These are phyloP conservation scores for Toxonevra muliebris DNA, from an alignment of 2,888 invertebrate species.

Conservation along the genomic window DNA sequence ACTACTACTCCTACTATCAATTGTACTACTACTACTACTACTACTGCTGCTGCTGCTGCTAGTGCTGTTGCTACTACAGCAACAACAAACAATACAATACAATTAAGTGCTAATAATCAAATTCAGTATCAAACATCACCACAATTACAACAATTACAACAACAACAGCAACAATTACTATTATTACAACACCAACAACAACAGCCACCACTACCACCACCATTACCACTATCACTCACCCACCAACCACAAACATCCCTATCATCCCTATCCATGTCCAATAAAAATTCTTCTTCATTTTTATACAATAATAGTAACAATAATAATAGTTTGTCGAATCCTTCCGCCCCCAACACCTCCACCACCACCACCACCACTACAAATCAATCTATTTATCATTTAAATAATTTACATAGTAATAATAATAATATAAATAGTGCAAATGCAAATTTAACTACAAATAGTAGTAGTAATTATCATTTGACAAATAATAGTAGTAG, in stretches of 20 bases:
- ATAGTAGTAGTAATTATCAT: constrained; percentile 29
- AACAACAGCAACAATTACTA: constrained; percentile 58
- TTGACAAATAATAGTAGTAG: constrained; percentile 40
- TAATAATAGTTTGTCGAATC: constrained; percentile 13
- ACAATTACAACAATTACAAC: constrained; percentile 53
- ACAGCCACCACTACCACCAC: constrained; percentile 27
- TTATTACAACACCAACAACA: constrained; percentile 34
- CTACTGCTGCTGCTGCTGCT: constrained; percentile 49
- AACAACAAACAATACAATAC: constrained; percentile 44
- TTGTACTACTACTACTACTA: constrained; percentile 46
- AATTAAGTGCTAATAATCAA: constrained; percentile 46
- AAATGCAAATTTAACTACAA: background rate
- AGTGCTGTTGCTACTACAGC: constrained; percentile 42
- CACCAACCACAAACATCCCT: constrained; percentile 33
- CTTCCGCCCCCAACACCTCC: constrained; percentile 6
- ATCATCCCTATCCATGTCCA: constrained; percentile 34
- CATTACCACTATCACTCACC: constrained; percentile 29
- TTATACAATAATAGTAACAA: constrained; percentile 35
- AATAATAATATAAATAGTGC: constrained; percentile 13
- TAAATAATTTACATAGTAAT: constrained; percentile 39
- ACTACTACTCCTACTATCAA: constrained; percentile 49
- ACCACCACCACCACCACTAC: constrained; percentile 5
- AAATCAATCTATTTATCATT: constrained; percentile 27
- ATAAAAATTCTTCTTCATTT: constrained; percentile 32
- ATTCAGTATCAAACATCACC: constrained; percentile 50